These are phyloP conservation scores for Triplophysa dalaica DNA, from an alignment of 2,113 vertebrate genomes.

Conservation along the genomic window DNA sequence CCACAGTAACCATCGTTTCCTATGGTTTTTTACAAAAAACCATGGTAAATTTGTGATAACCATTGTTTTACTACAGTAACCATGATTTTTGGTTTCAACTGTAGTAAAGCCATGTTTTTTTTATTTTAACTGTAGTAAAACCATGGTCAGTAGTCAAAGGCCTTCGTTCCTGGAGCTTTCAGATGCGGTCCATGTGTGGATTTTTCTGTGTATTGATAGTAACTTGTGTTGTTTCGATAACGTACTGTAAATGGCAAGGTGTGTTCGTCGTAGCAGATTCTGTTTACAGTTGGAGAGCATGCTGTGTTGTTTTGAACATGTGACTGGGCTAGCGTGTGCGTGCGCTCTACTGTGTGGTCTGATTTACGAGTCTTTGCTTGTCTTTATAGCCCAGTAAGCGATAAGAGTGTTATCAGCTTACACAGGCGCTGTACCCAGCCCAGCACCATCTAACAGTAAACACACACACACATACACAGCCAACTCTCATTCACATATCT, in stretches of 20 bases:
- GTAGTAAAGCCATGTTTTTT: no score
- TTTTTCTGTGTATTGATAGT: neutral
- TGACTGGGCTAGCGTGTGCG: neutral
- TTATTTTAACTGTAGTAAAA: no score
- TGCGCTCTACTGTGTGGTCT: constrained; percentile 21
- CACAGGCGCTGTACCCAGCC: constrained; percentile 39
- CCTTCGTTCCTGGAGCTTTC: neutral
- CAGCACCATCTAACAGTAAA: constrained; percentile 33
- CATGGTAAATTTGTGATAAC: no score
- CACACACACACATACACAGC: constrained; percentile 26
- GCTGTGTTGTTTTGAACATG: constrained; percentile 24
- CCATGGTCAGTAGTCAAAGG: no score
- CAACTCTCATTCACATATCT: constrained; percentile 45
- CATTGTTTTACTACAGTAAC: no score
- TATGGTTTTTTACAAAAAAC: no score
- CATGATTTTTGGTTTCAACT: no score
- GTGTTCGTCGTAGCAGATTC: neutral
- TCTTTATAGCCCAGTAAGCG: constrained; percentile 46
- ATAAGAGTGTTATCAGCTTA: constrained; percentile 56
- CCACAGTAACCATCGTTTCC: no score
- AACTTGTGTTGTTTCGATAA: neutral
- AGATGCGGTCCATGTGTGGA: neutral
- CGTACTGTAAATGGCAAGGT: neutral
- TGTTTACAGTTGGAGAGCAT: neutral
- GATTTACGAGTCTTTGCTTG: constrained; percentile 51